Percentiles rank a stretch among this genome's conserved stretches.
Evolutionary conservation across 1,140 invertebrate species (phyloP).

Genomic region (Drosophila oshimai): DNA sequence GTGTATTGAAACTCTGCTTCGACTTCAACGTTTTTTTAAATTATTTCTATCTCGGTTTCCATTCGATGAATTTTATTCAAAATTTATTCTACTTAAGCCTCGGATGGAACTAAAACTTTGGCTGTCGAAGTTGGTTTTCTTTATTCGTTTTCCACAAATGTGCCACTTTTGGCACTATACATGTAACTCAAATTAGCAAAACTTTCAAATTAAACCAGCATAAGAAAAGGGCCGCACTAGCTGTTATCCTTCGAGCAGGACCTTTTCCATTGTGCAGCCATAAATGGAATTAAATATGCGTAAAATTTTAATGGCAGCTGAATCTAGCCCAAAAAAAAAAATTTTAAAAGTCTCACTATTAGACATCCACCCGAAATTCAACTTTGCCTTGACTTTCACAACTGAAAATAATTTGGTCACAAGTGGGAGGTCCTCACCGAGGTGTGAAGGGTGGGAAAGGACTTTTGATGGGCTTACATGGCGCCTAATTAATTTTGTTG

Average conservation of each 20-base stretch:
- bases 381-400: constrained; percentile 70
- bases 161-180: not conserved
- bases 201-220: constrained; percentile 3
- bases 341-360: constrained; percentile 45
- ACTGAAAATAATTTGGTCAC: constrained; percentile 47
- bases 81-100: too few relatives aligned
- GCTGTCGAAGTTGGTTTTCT: not conserved
- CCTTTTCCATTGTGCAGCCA: constrained; percentile 25
- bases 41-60: too few relatives aligned
- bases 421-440: constrained; percentile 53
- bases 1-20: too few relatives aligned
- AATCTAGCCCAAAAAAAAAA: constrained; percentile 24
- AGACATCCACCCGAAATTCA: constrained; percentile 3
- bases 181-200: constrained; percentile 27
- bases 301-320: constrained; percentile 68
- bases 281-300: constrained; percentile 68
- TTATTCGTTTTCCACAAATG: not conserved
- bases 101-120: too few relatives aligned
- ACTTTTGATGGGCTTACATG: constrained; percentile 60
- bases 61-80: too few relatives aligned
- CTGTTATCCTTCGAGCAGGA: constrained; percentile 5
- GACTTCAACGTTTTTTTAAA: too few relatives aligned
- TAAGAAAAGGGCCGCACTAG: too few relatives aligned
- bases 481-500: constrained; percentile 69
- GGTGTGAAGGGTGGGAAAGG: not conserved